A percentile compares a stretch with the other conserved stretches of the same genome.
Conservation (phyloP, 2,113 vertebrate genomes). For the Gorsachius goisagi region DNA sequence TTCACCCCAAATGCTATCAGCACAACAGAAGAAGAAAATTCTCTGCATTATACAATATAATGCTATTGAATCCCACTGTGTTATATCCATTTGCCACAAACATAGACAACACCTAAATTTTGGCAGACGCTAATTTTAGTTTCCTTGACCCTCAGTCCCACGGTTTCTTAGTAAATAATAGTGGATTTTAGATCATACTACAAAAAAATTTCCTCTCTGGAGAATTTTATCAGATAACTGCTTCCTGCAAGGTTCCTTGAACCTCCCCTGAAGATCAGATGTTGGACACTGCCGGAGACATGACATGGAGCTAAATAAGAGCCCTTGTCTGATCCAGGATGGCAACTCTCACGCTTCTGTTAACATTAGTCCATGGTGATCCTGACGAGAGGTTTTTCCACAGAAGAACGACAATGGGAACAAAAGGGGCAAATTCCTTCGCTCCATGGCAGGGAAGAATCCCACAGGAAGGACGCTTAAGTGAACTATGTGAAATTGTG, state of each 20-base stretch:
- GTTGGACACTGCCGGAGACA: background rate
- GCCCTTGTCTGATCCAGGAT: background rate
- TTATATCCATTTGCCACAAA: background rate
- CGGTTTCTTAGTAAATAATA: background rate
- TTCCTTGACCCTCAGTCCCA: background rate
- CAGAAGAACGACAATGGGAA: conserved; percentile 20
- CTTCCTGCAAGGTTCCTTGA: background rate
- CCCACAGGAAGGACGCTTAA: conserved; percentile 50
- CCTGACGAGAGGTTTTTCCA: conserved; percentile 34
- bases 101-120: background rate
- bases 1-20: background rate
- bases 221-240: background rate
- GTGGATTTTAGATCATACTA: background rate
- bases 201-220: background rate
- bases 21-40: background rate
- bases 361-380: background rate
- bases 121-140: background rate
- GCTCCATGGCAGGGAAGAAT: conserved; percentile 19
- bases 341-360: conserved; percentile 20
- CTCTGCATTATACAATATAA: background rate
- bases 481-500: conserved; percentile 45
- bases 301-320: background rate
- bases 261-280: background rate
- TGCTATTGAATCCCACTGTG: background rate
- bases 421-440: conserved; percentile 49